Evolutionary conservation across 1,140 invertebrate species (phyloP).

Genomic region (Calephelis virginiensis): DNA sequence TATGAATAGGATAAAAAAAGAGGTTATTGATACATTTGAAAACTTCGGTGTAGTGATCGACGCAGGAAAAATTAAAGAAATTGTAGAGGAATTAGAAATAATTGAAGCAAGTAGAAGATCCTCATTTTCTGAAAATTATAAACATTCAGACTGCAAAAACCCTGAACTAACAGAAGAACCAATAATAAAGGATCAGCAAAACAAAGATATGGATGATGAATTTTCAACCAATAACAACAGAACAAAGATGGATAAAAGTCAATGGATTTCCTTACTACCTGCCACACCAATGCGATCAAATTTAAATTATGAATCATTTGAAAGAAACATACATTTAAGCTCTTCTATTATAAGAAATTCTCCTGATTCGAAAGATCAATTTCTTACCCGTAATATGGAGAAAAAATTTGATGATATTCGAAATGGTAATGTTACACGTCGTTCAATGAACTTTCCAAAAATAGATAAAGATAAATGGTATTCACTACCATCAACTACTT

Average conservation of each 20-base stretch:
- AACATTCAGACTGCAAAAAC: neutral
- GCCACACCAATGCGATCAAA: conserved; percentile 1
- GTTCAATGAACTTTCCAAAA: neutral
- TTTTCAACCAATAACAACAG: neutral
- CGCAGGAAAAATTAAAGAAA: conserved; percentile 27
- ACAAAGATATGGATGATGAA: neutral
- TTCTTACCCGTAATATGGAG: too few species aligned
- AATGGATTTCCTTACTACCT: conserved; percentile 24
- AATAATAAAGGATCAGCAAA: too few species aligned
- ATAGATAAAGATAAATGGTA: neutral
- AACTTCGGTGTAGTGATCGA: conserved; percentile 34
- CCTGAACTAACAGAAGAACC: neutral
- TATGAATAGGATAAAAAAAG: conserved; percentile 38
- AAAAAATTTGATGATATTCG: neutral
- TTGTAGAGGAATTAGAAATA: conserved; percentile 36
- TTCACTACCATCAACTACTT: neutral
- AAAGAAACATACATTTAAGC: neutral
- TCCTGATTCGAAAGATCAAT: too few species aligned
- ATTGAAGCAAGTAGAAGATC: conserved; percentile 26
- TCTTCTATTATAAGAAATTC: neutral
- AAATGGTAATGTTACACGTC: neutral
- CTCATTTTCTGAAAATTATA: neutral
- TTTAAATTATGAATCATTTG: conserved; percentile 7
- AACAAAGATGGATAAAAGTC: conserved; percentile 10
- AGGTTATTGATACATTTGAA: conserved; percentile 36